phyloP scores from a whole-genome alignment of 1,140 invertebrate genomes.

The Mycetomoellerius zeteki region DNA sequence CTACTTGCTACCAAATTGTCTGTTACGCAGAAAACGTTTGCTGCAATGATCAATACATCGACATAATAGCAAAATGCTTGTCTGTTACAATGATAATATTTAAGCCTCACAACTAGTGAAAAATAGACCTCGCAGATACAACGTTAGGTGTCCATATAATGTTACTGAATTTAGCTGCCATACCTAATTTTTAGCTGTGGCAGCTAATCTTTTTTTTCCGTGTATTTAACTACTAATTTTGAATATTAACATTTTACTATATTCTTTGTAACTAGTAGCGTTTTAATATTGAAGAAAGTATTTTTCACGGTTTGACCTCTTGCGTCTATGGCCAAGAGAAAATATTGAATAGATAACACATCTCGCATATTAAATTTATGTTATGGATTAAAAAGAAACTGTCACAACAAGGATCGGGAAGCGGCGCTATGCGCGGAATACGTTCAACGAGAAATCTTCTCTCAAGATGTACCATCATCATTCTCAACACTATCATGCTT shows the following conservation, averaged over 20 bases:
- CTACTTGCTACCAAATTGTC: too few relatives aligned
- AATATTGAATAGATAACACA: conserved; percentile 20
- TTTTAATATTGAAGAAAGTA: background rate
- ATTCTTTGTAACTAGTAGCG: background rate
- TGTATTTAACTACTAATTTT: background rate
- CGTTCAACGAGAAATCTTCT: conserved; percentile 23
- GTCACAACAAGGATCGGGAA: conserved; percentile 6
- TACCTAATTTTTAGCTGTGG: too few relatives aligned
- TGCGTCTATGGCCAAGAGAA: background rate
- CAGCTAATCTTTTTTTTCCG: too few relatives aligned
- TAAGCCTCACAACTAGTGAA: too few relatives aligned
- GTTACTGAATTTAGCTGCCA: too few relatives aligned
- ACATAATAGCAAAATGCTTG: too few relatives aligned
- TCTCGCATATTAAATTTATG: conserved; percentile 38
- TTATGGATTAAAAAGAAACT: conserved; percentile 14
- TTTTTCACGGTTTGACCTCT: background rate
- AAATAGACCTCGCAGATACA: too few relatives aligned
- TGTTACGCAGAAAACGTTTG: too few relatives aligned
- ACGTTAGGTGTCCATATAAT: too few relatives aligned
- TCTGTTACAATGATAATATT: too few relatives aligned
- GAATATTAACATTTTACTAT: background rate
- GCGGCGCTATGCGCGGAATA: background rate
- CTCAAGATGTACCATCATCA: background rate
- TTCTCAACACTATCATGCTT: conserved; percentile 20
- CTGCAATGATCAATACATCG: too few relatives aligned